Base-by-base conservation (phyloP, 2,888 invertebrate genomes). In the Vesta saturnalis region DNA sequence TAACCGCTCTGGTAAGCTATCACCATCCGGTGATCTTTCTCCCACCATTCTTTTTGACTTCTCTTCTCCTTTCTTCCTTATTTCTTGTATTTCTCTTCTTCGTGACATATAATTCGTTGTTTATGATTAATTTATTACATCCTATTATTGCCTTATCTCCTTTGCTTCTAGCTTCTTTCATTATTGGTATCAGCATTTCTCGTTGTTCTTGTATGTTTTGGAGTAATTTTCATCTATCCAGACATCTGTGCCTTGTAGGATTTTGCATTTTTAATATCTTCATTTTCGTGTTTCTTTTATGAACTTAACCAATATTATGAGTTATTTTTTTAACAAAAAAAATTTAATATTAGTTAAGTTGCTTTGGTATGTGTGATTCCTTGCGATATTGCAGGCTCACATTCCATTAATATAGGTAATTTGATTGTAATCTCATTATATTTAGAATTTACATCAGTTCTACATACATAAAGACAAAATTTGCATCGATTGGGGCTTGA, bases 151-250 rank as follows among this genome's bases (percentile, higher is more conserved):
- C 52, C 12, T 18, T 52, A 3, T 52, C 18, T 52, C 52, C 52
- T 52, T 52, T 23, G 23, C 4, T 23, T 23, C 56, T 57, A 22
- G 23, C 60, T 52, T 60, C 30, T 16, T 35, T 60, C 52, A 47
- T 49, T 19, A 4, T 10, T 49, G 46, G 46, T 46, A 47, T 46
- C 23, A 60, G 21, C 21, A n/a, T n/a, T 60, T 52, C 49, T 16
- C 60, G 22, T n/a, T 59, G 43, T 12, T 59, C 59, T 23, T 46
- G 19, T 23, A 59, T 22, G 6, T 30, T 18, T 43, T 58, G 30
- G 35, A 16, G 5, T 5, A 35, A 58, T n/a, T n/a, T n/a, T 58
- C 58, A 35, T 58, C 58, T 58, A 55, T 22, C 55, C 55, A 55
- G n/a, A 55, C 22, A 22, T 55, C 55, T 18, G 21, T 12, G 4